Base-by-base conservation (phyloP, 2,888 invertebrate species). In the Homarus gammarus region DNA sequence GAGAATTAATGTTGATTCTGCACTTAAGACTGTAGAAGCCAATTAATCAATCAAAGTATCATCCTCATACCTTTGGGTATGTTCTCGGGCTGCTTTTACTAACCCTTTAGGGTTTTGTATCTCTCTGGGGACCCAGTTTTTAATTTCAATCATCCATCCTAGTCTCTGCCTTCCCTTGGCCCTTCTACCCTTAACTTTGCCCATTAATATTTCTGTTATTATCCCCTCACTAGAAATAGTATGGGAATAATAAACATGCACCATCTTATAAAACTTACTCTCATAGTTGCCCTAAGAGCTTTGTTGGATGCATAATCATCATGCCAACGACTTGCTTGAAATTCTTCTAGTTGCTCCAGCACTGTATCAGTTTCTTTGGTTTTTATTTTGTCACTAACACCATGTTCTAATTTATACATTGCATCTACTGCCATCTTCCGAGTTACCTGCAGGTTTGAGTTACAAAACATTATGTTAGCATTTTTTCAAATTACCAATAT, bases 361-460 rank as follows among this genome's bases (percentile, higher is more conserved):
- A 96, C 94, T 0, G 97, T 97, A 92, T 96, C 96, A 0, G 96
- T 95, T 91, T 95, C 95, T 92, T 96, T 96, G 0, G 96, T 96
- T 27, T 95, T 94, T 92, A 95, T 95, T 90, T 95, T 95, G 94
- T 99, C 99, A 81, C 96, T 96, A 0, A 96, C 96, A 82, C 97
- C 97, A 94, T 99, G 99, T 93, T 99, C 99, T 92, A 99, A 94
- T 93, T 97, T 98, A 94, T 97, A 99, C 99, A 99, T 99, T 8
- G 99, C 97, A 96, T 99, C 99, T 93, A 98, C 97, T 93, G 97
- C 98, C 89, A 99, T 94, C 89, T 96, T 95, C 93, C 97, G 97
- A 93, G 97, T 98, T 0, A 96, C 96, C 93, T 91, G 44, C n/a
- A n/a, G n/a, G n/a, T n/a, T n/a, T n/a, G n/a, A n/a, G n/a, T n/a